phyloP scores from a whole-genome alignment of 2,113 vertebrate species.

The Ciconia stormi region DNA sequence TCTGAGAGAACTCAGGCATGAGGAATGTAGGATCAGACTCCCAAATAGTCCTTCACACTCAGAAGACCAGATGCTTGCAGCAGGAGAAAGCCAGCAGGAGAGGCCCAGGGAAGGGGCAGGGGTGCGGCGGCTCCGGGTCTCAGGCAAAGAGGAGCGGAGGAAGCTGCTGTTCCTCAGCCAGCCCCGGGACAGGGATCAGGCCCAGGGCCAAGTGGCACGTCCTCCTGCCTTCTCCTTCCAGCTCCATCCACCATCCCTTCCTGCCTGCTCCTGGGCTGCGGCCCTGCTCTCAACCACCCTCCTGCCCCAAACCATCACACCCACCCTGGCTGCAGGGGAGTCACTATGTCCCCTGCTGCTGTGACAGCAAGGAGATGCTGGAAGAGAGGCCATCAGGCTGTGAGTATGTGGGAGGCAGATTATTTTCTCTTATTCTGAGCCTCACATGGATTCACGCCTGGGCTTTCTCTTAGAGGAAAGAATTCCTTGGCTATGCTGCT shows the following conservation, averaged over 20 bases:
- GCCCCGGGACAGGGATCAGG: neutral
- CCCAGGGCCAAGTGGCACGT: neutral
- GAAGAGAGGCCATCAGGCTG: neutral
- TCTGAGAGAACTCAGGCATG: neutral
- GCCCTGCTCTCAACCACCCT: neutral
- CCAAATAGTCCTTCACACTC: neutral
- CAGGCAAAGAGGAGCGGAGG: neutral
- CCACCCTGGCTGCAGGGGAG: neutral
- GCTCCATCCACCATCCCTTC: neutral
- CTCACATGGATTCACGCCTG: neutral
- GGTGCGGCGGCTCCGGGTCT: neutral
- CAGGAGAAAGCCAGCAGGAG: constrained; percentile 11
- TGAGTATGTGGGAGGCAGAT: neutral
- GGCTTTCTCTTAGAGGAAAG: constrained; percentile 25
- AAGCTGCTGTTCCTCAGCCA: neutral
- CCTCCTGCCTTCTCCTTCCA: neutral
- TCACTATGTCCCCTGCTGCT: neutral
- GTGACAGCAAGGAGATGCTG: neutral
- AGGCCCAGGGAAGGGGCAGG: neutral
- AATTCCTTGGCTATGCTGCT: constrained; percentile 29
- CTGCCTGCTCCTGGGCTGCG: neutral
- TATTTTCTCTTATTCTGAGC: neutral
- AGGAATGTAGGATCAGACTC: neutral
- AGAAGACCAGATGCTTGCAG: constrained; percentile 17
- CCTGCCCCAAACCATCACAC: neutral